Evolutionary conservation across 2,113 vertebrate species (phyloP), one percentile per base, ranked within the genome.

Genomic region (Bombycilla garrulus): DNA sequence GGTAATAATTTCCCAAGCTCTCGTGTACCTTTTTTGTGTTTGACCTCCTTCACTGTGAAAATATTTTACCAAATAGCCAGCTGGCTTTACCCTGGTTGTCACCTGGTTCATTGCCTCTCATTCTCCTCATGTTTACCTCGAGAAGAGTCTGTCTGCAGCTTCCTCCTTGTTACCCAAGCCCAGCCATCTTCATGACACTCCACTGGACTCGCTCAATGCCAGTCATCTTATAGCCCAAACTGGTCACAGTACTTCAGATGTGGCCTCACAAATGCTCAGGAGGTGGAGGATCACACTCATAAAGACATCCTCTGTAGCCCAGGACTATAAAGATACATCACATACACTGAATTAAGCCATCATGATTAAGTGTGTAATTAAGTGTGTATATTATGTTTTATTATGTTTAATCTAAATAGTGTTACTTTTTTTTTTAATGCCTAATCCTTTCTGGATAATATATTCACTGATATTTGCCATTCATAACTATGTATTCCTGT

Each of bases 211-310:
- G 1, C 3, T 69, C 23, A 15, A 6, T 51, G 28, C 28, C 38
- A 50, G 4, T 42, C 25, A 3, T 26, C 35, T 50, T 31, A 18
- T 6, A 2, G 14, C 6, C 28, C 38, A 40, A 0, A 45, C 1
- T 31, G 25, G 9, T 48, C 17, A 8, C 44, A 15, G 11, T 2
- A 14, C 6, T 73, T 62, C 44, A 57, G 9, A 19, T 11, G 28
- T 50, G 44, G 6, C 20, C 38, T 83, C 73, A 36, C 16, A 42
- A 48, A 29, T 13, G 24, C 15, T 73, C 54, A 21, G 40, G 29
- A 51, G 14, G 2, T 10, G 17, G 60, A 36, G 26, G 18, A 47
- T 60, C 26, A 22, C 13, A 31, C 45, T n/a, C 5, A 13, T 1
- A 26, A 69, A 51, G 10, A 18, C 3, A 19, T 24, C 2, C 48